Percentiles rank a stretch among this genome's conserved stretches.
Conservation (phyloP, 2,888 invertebrate genomes). For the Acronicta aceris region DNA sequence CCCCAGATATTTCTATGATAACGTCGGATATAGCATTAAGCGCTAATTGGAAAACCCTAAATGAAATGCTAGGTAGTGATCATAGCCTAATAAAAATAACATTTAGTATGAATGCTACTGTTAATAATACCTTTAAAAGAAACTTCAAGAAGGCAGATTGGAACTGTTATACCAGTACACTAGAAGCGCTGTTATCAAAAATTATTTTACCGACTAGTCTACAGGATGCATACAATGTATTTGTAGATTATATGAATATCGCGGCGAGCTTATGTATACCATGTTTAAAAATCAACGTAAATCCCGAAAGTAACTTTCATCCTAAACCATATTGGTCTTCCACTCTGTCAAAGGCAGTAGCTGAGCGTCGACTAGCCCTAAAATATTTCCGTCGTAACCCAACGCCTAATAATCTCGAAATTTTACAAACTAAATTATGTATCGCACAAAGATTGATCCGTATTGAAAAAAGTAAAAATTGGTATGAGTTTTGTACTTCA, state of each 20-base stretch:
- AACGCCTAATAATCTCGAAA: not conserved
- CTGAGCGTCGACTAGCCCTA: not conserved
- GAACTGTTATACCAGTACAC: not conserved
- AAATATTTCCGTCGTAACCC: not conserved
- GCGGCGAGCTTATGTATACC: not conserved
- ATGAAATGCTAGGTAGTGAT: not conserved
- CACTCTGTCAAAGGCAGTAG: not conserved
- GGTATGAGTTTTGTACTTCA: not conserved
- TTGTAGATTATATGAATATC: not conserved
- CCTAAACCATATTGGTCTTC: not conserved
- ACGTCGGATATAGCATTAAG: not conserved
- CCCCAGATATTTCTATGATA: not conserved
- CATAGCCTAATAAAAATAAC: not conserved
- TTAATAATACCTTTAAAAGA: not conserved
- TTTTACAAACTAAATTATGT: too few species aligned
- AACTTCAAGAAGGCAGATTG: not conserved
- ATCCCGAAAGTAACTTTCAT: not conserved
- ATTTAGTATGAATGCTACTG: not conserved
- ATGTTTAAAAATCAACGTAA: not conserved
- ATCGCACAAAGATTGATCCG: not conserved
- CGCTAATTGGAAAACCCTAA: not conserved
- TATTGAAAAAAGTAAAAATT: not conserved
- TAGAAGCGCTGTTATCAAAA: not conserved
- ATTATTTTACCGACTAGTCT: not conserved
- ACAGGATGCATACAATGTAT: not conserved